Conservation (phyloP, 2,113 vertebrate genomes). For the Gnathonemus echidnorhynchus region DNA sequence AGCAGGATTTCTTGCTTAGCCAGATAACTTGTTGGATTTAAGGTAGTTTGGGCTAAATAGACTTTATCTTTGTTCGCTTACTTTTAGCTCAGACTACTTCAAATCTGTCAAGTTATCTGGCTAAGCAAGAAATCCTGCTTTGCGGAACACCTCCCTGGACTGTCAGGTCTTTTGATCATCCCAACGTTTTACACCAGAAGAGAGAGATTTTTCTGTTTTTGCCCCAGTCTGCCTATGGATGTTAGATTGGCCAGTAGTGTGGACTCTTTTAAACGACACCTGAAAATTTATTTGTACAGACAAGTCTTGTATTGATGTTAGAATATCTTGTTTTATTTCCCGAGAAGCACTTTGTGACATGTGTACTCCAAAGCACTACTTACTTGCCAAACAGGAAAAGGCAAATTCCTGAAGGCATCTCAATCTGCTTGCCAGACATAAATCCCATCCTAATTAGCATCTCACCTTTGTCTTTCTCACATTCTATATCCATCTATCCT, state of each 20-base stretch:
- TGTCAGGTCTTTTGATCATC: not conserved
- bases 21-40: not conserved
- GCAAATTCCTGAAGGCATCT: not conserved
- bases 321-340: not conserved
- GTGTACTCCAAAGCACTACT: not conserved
- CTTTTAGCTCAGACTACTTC: not conserved
- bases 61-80: not conserved
- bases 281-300: not conserved
- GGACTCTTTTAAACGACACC: not conserved
- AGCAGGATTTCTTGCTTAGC: not conserved
- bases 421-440: constrained; percentile 3
- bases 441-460: not conserved
- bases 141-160: not conserved
- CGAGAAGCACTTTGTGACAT: not conserved
- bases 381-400: not conserved
- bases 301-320: not conserved
- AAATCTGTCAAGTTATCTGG: not conserved
- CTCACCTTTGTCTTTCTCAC: not conserved
- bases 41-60: not conserved
- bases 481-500: not conserved
- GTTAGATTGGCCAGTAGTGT: not conserved
- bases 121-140: not conserved
- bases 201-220: not conserved
- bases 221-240: not conserved
- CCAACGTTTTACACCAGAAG: not conserved